phyloP scores from a whole-genome alignment of 2,113 vertebrate species.

The Xiphias gladius region DNA sequence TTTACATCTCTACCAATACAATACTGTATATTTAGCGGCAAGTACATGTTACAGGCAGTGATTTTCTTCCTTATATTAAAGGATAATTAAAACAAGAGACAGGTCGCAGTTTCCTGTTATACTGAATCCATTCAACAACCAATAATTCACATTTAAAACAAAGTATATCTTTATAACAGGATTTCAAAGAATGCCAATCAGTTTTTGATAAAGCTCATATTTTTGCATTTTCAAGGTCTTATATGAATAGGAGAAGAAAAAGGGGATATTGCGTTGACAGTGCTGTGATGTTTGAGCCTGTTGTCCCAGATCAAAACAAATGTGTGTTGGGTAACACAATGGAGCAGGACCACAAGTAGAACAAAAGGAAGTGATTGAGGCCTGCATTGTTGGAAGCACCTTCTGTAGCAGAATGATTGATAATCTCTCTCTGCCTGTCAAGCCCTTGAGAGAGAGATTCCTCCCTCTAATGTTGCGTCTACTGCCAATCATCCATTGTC shows the following conservation, averaged over 20 bases:
- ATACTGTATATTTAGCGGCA: neutral
- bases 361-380: conserved; percentile 54
- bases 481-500: conserved; percentile 68
- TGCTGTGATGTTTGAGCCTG: conserved; percentile 54
- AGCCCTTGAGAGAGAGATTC: conserved; percentile 58
- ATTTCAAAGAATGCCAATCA: conserved; percentile 53
- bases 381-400: conserved; percentile 52
- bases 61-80: neutral
- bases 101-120: neutral
- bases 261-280: conserved; percentile 47
- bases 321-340: conserved; percentile 44
- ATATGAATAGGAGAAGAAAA: conserved; percentile 45
- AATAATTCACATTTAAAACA: neutral
- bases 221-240: conserved; percentile 54
- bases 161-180: conserved; percentile 9
- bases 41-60: neutral
- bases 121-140: neutral
- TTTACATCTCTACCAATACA: conserved; percentile 14
- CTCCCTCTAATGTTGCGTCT: conserved; percentile 59
- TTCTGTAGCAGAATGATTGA: conserved; percentile 62
- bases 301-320: conserved; percentile 71
- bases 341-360: conserved; percentile 42
- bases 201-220: conserved; percentile 43
- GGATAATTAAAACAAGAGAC: neutral
- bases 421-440: conserved; percentile 55